Evolutionary conservation across 2,888 invertebrate species (phyloP).

Genomic region (Dorcus parallelipipedus): DNA sequence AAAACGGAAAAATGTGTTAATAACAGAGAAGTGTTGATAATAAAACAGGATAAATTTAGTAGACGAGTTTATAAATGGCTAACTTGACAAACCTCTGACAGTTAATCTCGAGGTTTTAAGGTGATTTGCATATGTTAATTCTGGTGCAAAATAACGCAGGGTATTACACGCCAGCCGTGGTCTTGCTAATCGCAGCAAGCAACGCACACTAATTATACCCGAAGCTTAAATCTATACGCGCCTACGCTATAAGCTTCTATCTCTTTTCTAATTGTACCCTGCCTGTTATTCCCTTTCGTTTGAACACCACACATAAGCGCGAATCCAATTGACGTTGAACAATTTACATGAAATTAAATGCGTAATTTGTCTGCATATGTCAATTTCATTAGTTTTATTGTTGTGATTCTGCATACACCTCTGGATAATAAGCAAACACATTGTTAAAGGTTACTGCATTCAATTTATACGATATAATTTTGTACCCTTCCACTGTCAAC

Average conservation of each 20-base stretch:
- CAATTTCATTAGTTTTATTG: slow-evolving; percentile 30
- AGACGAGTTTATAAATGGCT: not conserved
- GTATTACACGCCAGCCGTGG: slow-evolving; percentile 37
- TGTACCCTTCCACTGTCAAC: too few species aligned
- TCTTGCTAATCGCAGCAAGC: slow-evolving; percentile 35
- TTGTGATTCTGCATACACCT: slow-evolving; percentile 17
- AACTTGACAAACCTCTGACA: slow-evolving; percentile 44
- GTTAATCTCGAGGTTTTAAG: slow-evolving; percentile 42
- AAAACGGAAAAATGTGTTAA: too few species aligned
- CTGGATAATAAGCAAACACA: slow-evolving; percentile 6
- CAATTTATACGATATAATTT: too few species aligned
- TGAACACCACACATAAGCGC: slow-evolving; percentile 10
- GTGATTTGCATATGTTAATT: slow-evolving; percentile 45
- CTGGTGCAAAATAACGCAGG: slow-evolving; percentile 32
- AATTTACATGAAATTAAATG: slow-evolving; percentile 29
- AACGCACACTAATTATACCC: slow-evolving; percentile 31
- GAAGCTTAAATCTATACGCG: slow-evolving; percentile 26
- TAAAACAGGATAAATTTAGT: not conserved
- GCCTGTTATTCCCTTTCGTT: slow-evolving; percentile 6
- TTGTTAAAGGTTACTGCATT: too few species aligned
- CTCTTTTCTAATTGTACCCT: slow-evolving; percentile 9
- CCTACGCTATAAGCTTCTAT: slow-evolving; percentile 16
- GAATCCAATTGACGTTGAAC: slow-evolving; percentile 12
- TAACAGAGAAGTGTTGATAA: too few species aligned
- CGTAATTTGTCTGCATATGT: slow-evolving; percentile 27